phyloP scores from a whole-genome alignment of 2,888 invertebrate genomes.

The Sicus ferrugineus region DNA sequence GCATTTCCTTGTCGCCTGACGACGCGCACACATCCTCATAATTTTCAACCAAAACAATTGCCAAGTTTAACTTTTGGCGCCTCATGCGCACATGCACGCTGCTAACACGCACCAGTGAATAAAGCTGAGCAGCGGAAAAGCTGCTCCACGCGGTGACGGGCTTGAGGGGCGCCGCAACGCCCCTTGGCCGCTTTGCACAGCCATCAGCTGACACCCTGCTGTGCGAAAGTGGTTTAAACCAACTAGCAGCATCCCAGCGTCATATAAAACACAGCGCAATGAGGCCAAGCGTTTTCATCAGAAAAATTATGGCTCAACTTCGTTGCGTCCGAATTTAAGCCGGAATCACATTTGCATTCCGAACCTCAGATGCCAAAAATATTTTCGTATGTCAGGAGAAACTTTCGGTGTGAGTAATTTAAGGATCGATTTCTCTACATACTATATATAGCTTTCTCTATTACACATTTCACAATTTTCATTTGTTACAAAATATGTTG shows the following conservation, averaged over 20 bases:
- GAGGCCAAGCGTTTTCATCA: background rate
- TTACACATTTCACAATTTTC: no score
- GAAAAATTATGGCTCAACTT: constrained; percentile 1
- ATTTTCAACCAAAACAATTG: constrained; percentile 37
- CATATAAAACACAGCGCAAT: background rate
- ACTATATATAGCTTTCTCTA: no score
- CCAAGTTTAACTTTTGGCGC: constrained; percentile 44
- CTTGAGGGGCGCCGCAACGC: background rate
- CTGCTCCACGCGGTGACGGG: background rate
- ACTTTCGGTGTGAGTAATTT: no score
- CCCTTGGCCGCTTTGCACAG: constrained; percentile 1
- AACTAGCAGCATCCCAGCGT: constrained; percentile 36
- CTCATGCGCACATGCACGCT: constrained; percentile 31
- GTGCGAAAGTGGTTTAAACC: constrained; percentile 42
- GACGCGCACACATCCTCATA: constrained; percentile 13
- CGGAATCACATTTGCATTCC: background rate
- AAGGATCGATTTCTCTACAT: no score
- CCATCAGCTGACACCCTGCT: constrained; percentile 40
- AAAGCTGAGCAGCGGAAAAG: background rate
- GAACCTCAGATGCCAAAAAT: background rate
- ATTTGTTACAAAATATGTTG: no score
- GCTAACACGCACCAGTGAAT: constrained; percentile 21
- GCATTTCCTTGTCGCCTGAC: constrained; percentile 26
- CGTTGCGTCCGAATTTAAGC: background rate
- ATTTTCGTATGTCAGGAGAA: background rate